phyloP scores from a whole-genome alignment of 2,797 vertebrate genomes.

The Hapalemur alaotrensis region DNA sequence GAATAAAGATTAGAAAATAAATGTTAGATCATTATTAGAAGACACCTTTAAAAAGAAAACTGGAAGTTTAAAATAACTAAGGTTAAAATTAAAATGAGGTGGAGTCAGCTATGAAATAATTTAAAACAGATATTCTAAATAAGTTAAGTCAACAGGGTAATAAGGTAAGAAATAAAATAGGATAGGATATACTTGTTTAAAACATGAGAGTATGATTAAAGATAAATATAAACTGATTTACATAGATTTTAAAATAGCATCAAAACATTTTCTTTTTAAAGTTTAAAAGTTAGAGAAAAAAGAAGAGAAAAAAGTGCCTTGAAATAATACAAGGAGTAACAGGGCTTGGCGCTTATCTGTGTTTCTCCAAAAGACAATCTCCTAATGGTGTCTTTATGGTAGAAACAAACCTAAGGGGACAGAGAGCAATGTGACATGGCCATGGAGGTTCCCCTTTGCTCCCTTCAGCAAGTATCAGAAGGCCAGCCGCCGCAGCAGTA shows the following conservation, averaged over 20 bases:
- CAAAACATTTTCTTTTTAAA: neutral
- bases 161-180: neutral
- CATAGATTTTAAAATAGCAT: neutral
- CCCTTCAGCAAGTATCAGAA: neutral
- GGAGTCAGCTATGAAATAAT: constrained; percentile 26
- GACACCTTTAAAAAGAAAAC: constrained; percentile 10
- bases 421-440: neutral
- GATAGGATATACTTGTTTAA: neutral
- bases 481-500: neutral
- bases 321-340: neutral
- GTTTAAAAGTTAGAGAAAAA: neutral
- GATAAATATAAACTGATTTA: neutral
- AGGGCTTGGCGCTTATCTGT: neutral
- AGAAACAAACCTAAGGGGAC: neutral
- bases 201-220: neutral
- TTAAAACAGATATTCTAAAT: constrained; percentile 47
- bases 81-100: constrained; percentile 39
- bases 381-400: neutral
- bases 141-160: neutral
- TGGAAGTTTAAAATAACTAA: neutral
- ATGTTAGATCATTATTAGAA: neutral
- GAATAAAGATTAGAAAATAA: neutral
- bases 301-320: neutral
- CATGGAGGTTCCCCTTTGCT: neutral
- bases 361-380: neutral